phyloP scores from a whole-genome alignment of 2,113 vertebrate species.

The Crypturellus undulatus region DNA sequence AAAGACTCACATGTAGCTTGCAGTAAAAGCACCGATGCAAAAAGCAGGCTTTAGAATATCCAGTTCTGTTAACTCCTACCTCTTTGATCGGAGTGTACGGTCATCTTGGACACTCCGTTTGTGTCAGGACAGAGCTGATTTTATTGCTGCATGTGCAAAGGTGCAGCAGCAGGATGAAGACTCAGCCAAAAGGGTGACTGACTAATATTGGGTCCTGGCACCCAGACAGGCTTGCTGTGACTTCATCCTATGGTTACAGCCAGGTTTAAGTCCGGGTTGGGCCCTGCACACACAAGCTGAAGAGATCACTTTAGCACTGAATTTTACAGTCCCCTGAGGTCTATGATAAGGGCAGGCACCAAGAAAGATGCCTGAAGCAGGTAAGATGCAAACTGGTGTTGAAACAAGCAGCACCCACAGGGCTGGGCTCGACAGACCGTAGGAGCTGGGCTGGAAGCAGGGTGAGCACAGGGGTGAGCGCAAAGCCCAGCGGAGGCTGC shows the following conservation, averaged over 20 bases:
- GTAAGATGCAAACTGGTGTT: constrained; percentile 46
- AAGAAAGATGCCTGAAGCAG: constrained; percentile 35
- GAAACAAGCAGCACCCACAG: constrained; percentile 35
- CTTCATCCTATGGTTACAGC: neutral
- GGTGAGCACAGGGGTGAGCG: neutral
- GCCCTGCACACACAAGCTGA: neutral
- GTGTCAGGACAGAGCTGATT: neutral
- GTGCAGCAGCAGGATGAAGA: neutral
- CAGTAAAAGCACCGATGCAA: neutral
- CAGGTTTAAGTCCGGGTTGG: neutral
- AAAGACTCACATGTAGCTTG: neutral
- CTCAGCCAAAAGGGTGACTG: neutral
- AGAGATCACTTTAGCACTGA: neutral
- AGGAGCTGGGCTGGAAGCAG: neutral
- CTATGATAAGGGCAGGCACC: neutral
- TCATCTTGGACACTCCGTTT: neutral
- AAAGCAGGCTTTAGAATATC: neutral
- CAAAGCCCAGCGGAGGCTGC: neutral
- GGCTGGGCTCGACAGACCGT: neutral
- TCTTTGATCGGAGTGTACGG: neutral
- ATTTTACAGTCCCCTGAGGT: constrained; percentile 37
- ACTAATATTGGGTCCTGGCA: neutral
- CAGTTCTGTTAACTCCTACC: neutral
- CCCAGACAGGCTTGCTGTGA: neutral
- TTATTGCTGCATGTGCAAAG: neutral